phyloP scores from a whole-genome alignment of 1,140 invertebrate species.

The Meloidogyne hapla region DNA sequence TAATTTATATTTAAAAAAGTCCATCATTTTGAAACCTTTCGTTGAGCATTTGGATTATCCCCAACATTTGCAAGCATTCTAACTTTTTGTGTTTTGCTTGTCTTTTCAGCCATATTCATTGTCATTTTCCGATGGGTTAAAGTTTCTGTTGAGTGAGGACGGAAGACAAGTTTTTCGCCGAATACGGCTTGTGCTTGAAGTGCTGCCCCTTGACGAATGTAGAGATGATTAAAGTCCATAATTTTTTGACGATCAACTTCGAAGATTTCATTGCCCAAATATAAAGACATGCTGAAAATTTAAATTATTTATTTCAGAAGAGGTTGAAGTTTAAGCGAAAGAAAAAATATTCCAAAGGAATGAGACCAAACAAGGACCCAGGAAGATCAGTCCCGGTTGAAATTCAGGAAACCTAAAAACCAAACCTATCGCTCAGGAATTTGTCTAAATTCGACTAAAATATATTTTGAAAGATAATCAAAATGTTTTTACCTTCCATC shows the following conservation, averaged over 20 bases:
- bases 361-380: too few relatives aligned
- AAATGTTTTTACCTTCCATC: constrained; percentile 73
- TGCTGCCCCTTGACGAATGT: constrained; percentile 93
- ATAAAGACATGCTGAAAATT: constrained; percentile 80
- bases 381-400: too few relatives aligned
- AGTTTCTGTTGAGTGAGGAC: constrained; percentile 83
- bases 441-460: too few relatives aligned
- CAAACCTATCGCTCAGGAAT: too few relatives aligned
- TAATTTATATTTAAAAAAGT: constrained; percentile 9
- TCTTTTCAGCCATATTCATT: constrained; percentile 89
- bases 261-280: constrained; percentile 94
- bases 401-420: too few relatives aligned
- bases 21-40: constrained; percentile 32
- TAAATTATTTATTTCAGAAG: constrained; percentile 15
- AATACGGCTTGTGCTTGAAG: constrained; percentile 95
- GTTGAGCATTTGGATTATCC: constrained; percentile 53
- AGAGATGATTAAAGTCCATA: constrained; percentile 86
- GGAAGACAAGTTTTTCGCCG: constrained; percentile 89
- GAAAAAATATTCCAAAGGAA: too few relatives aligned
- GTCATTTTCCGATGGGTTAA: constrained; percentile 99
- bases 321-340: too few relatives aligned
- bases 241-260: constrained; percentile 91
- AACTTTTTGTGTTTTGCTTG: constrained; percentile 91
- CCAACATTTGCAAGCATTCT: constrained; percentile 78
- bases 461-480: too few relatives aligned